Base-by-base conservation (phyloP, 2,888 invertebrate genomes). In the Anorthoa munda region DNA sequence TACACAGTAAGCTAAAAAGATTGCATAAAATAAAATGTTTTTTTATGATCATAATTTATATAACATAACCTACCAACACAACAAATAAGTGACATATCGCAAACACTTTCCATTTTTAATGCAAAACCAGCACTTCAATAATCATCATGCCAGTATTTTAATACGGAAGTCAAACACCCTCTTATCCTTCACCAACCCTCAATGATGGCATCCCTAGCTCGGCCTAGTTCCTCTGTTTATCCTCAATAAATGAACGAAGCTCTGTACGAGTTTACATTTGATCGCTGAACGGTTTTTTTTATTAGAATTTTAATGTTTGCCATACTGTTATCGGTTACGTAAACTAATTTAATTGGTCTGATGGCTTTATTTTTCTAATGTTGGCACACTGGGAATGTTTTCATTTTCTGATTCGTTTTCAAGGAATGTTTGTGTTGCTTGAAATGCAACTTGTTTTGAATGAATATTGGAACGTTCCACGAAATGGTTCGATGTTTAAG, bases 161-260 rank as follows among this genome's bases (percentile, higher is more conserved):
- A 23, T 21, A 17, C 31, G 18, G 50, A 74, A 61, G 15, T 23
- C 12, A 26, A 79, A 66, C 13, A 26, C 60, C 21, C 13, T 67
- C 11, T 53, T 82, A 61, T 87, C 85, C 86, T 68, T 23, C 61
- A 72, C 66, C 67, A 70, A 39, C 68, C 50, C 64, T 13, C 46
- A 74, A 73, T 13, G 61, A 48, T 79, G 75, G 83, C 53, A 23
- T 50, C 50, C 71, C 66, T 75, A 81, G 55, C 77, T 55, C 83
- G 91, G 84, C 91, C 90, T 88, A 90, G 84, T 86, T 91, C 86
- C 86, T 82, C 81, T 90, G 89, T 91, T 90, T 91, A 87, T 87
- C 85, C 88, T 86, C 86, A 87, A 87, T 89, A 87, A 84, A 86
- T 81, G 83, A 85, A 81, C 82, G 77, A 68, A 77, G 74, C 83